Evolutionary conservation across 1,140 invertebrate species (phyloP), one percentile per base, ranked within the genome.

Genomic region (Euwallacea similis): DNA sequence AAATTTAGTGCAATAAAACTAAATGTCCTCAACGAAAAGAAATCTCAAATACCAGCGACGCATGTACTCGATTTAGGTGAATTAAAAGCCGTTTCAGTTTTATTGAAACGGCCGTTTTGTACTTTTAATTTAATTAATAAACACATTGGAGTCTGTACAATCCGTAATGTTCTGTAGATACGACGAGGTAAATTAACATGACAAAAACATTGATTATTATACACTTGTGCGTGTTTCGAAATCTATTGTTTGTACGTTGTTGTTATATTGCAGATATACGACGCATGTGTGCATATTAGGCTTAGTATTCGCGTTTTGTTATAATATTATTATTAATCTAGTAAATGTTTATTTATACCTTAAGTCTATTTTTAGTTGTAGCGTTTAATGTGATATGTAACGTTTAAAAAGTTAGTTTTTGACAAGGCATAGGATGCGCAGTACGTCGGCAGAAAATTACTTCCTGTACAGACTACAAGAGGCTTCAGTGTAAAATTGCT

Each of bases 401-500:
- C 33, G 15, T 42, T 70, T 63, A 53, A 70, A 70, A 55, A 69
- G 15, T 47, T 46, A 69, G 43, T 67, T 50, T 50, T 50, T 50
- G 13, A 50, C 42, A 66, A 43, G 55, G 7, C 61, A 55, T 58
- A 73, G 61, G 11, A 56, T 13, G 54, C 16, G n/a, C 54, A 3
- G 11, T 8, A 56, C 7, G 11, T 16, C 16, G 66, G 61, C 75
- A 72, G 76, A 79, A 79, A 75, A 77, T 79, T 78, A 78, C 77
- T 73, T 74, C 75, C 73, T 80, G 78, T 79, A 79, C 79, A 79
- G 79, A 77, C 77, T 79, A 68, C 78, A 74, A 78, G 75, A 76
- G 73, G 78, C 78, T 78, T 80, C 78, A 77, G 76, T 80, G 78
- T 80, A 80, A 79, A 78, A 76, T 80, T 79, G 79, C 79, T 80